phyloP scores from a whole-genome alignment of 2,797 vertebrate genomes.

The Balearica regulorum region DNA sequence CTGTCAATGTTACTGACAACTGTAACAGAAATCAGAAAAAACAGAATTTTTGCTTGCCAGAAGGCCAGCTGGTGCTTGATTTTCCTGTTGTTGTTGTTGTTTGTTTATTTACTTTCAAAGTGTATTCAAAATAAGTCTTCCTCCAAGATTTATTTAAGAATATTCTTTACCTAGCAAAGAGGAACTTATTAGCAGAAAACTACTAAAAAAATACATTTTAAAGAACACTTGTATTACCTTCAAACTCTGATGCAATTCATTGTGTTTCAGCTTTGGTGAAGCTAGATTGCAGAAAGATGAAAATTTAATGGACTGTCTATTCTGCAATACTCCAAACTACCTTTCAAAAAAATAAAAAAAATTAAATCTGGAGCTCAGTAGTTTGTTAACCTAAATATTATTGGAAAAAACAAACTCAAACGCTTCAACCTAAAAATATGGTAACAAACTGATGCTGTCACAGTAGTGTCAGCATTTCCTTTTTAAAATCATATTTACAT shows the following conservation, averaged over 20 bases:
- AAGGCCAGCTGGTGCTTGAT: slow-evolving; percentile 36
- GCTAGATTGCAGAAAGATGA: neutral
- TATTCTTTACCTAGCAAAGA: neutral
- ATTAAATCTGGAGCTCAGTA: neutral
- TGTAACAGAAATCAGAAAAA: slow-evolving; percentile 59
- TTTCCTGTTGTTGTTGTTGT: neutral
- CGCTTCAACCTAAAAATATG: slow-evolving; percentile 29
- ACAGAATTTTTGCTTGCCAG: slow-evolving; percentile 29
- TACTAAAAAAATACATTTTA: neutral
- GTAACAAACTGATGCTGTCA: slow-evolving; percentile 7
- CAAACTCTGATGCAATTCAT: neutral
- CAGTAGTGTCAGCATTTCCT: slow-evolving; percentile 19
- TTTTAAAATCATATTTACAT: neutral
- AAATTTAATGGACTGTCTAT: neutral
- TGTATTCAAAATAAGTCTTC: neutral
- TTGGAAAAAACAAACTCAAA: neutral
- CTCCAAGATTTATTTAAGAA: neutral
- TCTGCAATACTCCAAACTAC: neutral
- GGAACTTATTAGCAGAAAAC: neutral
- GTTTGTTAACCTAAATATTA: neutral
- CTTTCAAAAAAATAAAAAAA: neutral
- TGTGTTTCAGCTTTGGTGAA: neutral
- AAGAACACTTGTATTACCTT: neutral
- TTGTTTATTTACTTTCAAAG: neutral
- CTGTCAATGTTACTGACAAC: slow-evolving; percentile 63